A percentile compares a stretch with the other conserved stretches of the same genome.
phyloP scores from a whole-genome alignment of 2,797 vertebrate species.

The Gambusia yucatana region DNA sequence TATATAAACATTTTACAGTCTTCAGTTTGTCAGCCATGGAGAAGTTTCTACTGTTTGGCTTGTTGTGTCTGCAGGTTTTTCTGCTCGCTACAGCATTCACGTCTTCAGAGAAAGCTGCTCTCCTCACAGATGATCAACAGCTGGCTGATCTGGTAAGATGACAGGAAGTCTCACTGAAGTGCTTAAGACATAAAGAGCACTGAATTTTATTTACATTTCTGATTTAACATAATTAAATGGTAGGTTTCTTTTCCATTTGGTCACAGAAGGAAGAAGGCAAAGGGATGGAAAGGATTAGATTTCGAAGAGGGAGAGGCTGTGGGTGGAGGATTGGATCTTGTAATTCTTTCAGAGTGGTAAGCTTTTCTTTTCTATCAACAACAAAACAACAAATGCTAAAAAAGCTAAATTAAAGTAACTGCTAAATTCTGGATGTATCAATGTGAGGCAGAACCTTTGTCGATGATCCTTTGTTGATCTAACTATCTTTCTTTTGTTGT shows the following conservation, averaged over 20 bases:
- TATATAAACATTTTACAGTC: constrained; percentile 43
- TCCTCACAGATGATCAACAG: background rate
- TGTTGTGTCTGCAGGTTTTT: constrained; percentile 51
- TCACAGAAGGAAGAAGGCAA: background rate
- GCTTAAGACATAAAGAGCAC: background rate
- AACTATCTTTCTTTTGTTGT: background rate
- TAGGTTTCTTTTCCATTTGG: background rate
- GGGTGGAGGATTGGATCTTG: background rate
- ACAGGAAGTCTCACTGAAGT: background rate
- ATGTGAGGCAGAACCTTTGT: background rate
- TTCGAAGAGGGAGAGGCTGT: background rate
- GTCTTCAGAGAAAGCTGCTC: constrained; percentile 3
- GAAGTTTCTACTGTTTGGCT: constrained; percentile 26
- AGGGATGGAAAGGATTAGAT: accelerated
- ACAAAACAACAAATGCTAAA: background rate
- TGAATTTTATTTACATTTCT: background rate
- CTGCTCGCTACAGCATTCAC: constrained; percentile 31
- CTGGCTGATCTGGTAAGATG: background rate
- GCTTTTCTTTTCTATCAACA: background rate
- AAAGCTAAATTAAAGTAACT: background rate
- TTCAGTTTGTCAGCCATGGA: constrained; percentile 51
- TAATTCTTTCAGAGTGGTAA: background rate
- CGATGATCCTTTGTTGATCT: background rate
- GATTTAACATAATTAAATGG: background rate
- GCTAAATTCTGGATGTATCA: background rate